Percentiles rank a stretch among this genome's conserved stretches.
phyloP scores from a whole-genome alignment of 2,888 invertebrate species.

The Oligia fasciuncula region DNA sequence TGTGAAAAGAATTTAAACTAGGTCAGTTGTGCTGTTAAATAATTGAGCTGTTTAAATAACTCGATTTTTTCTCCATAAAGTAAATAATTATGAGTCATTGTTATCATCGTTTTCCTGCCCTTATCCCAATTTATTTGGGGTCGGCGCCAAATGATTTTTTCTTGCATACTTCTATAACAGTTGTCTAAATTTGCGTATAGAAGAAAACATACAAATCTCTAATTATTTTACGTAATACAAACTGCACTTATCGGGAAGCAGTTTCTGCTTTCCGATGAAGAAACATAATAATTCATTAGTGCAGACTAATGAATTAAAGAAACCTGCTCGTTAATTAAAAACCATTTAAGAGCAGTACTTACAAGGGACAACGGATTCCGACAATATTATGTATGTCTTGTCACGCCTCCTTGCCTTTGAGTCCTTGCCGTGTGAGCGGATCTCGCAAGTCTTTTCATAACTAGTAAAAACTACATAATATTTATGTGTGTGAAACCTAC shows the following conservation, averaged over 20 bases:
- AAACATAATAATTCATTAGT: background rate
- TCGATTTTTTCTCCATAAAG: slow-evolving; percentile 24
- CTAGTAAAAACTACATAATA: slow-evolving; percentile 28
- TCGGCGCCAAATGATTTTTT: background rate
- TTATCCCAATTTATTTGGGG: background rate
- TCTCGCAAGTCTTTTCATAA: slow-evolving; percentile 26
- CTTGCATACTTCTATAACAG: too few relatives aligned
- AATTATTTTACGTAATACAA: slow-evolving; percentile 2
- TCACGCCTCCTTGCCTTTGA: slow-evolving; percentile 45
- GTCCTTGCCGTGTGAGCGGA: slow-evolving; percentile 54
- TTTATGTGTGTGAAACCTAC: slow-evolving; percentile 31
- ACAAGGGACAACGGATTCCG: slow-evolving; percentile 19
- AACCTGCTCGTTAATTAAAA: slow-evolving; percentile 33
- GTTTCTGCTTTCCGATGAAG: background rate
- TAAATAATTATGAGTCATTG: background rate
- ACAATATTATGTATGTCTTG: slow-evolving; percentile 29
- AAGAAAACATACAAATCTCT: background rate
- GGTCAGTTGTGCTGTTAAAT: slow-evolving; percentile 41
- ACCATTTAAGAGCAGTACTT: slow-evolving; percentile 18
- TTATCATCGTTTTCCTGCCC: background rate
- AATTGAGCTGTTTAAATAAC: slow-evolving; percentile 38
- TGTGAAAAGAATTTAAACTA: slow-evolving; percentile 29
- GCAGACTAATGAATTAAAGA: slow-evolving; percentile 15
- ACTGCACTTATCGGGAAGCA: background rate
- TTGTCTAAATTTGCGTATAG: too few relatives aligned